Evolutionary conservation across 1,140 invertebrate genomes (phyloP), one percentile per base, ranked within the genome.

Genomic region (Oryzaephilus surinamensis): DNA sequence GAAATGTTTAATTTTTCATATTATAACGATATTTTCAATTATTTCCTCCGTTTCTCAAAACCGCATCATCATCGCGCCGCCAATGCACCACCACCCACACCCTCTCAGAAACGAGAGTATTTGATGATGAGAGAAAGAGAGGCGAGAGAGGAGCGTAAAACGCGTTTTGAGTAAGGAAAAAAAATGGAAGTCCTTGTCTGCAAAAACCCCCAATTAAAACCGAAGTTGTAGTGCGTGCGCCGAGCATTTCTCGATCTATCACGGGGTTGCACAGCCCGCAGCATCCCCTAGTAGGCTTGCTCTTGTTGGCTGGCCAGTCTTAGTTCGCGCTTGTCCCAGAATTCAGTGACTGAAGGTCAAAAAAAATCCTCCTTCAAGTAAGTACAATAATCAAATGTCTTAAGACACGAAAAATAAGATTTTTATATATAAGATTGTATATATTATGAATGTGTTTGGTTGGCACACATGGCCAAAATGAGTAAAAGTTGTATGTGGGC

Each of bases 131-230:
- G 11, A 4, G 23, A 24, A 24, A 24, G 23, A 6, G 23, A 24
- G 23, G 11, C 20, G 10, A 21, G 23, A 8, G 8, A 10, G 11
- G 3, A 24, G 23, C 23, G 23, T 2, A 8, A 11, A 24, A 10
- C 11, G 23, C 23, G 11, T 31, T 23, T 41, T 24, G 36, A 34
- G 17, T 21, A 18, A 19, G 24, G 32, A 31, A 29, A 45, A 49
- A 48, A 49, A 49, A 43, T 46, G 30, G 28, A 24, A 46, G 46
- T 46, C 45, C 47, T 48, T 40, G 50, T 53, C 52, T 49, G 55
- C 57, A 61, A 60, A 61, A 59, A 61, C 50, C 48, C 57, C 58
- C 56, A 61, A 61, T 61, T 61, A 61, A 60, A 58, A 59, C 50
- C 55, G 47, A 57, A 51, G 54, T 54, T 41, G 52, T 52, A 57